Evolutionary conservation across 2,888 invertebrate species (phyloP).

Genomic region (Melolontha melolontha): DNA sequence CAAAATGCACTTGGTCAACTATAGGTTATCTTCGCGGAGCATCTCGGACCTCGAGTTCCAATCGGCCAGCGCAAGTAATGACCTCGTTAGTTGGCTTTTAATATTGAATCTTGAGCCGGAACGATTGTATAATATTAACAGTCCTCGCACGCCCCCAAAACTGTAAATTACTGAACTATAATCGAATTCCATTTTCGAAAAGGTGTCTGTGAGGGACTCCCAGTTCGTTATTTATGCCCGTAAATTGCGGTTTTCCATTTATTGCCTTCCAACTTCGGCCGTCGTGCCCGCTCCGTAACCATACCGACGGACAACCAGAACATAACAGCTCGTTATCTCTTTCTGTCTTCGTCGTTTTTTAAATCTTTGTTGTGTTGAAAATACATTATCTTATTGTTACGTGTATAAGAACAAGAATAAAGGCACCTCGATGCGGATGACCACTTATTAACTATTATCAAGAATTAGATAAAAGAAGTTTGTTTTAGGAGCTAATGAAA

Average conservation of each 20-base stretch:
- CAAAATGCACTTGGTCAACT: slow-evolving; percentile 53
- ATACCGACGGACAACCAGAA: too few species aligned
- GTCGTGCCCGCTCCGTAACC: too few species aligned
- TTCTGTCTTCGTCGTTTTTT: too few species aligned
- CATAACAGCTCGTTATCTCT: too few species aligned
- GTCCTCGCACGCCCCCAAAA: slow-evolving; percentile 58
- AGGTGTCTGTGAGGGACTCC: slow-evolving; percentile 61
- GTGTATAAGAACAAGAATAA: too few species aligned
- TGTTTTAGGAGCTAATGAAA: too few species aligned
- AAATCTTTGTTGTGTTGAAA: too few species aligned
- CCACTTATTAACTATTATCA: too few species aligned
- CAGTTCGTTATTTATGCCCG: slow-evolving; percentile 58
- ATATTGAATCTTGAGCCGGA: slow-evolving; percentile 36
- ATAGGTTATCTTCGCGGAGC: slow-evolving; percentile 51
- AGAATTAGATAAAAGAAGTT: too few species aligned
- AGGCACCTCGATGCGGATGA: too few species aligned
- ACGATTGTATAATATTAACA: slow-evolving; percentile 56
- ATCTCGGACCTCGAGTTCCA: slow-evolving; percentile 51
- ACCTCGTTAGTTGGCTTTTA: slow-evolving; percentile 48
- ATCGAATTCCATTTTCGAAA: slow-evolving; percentile 63
- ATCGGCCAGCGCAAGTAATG: slow-evolving; percentile 45
- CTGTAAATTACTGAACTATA: slow-evolving; percentile 60
- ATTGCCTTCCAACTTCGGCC: slow-evolving; percentile 26
- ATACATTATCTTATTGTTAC: too few species aligned
- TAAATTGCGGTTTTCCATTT: slow-evolving; percentile 52